Conservation (phyloP, 1,140 invertebrate genomes). For the Adoxophyes honmai region DNA sequence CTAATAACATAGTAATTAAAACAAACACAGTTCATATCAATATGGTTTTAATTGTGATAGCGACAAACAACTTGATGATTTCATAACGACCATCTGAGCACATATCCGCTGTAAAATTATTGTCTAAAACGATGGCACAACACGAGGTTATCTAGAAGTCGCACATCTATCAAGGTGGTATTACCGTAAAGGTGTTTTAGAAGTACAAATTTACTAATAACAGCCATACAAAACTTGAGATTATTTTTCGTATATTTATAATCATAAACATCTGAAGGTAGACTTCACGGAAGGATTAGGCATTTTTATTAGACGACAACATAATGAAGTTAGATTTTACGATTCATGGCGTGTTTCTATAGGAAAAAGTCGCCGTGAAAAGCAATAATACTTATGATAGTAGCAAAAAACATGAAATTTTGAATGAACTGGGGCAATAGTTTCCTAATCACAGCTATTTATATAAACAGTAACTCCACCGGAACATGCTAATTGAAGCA, state of each 20-base stretch:
- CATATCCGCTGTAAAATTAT: background rate
- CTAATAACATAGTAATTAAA: conserved; percentile 2
- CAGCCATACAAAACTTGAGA: background rate
- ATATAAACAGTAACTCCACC: no score
- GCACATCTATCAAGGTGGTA: background rate
- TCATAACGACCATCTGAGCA: background rate
- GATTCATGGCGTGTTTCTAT: no score
- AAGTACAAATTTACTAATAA: background rate
- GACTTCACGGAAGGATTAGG: no score
- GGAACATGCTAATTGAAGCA: no score
- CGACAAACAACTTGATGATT: background rate
- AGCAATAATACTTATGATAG: no score
- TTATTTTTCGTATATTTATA: background rate
- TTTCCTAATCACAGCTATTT: no score
- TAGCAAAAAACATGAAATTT: no score
- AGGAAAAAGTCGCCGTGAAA: no score
- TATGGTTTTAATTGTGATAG: conserved; percentile 13
- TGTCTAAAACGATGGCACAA: conserved; percentile 13
- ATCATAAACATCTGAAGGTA: no score
- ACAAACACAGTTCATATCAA: conserved; percentile 10
- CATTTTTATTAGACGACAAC: no score
- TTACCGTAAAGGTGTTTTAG: background rate
- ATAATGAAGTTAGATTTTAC: no score
- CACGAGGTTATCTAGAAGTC: background rate
- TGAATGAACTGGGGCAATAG: no score